Base-by-base conservation (phyloP, 2,797 vertebrate genomes). In the Centropyge bicolor region DNA sequence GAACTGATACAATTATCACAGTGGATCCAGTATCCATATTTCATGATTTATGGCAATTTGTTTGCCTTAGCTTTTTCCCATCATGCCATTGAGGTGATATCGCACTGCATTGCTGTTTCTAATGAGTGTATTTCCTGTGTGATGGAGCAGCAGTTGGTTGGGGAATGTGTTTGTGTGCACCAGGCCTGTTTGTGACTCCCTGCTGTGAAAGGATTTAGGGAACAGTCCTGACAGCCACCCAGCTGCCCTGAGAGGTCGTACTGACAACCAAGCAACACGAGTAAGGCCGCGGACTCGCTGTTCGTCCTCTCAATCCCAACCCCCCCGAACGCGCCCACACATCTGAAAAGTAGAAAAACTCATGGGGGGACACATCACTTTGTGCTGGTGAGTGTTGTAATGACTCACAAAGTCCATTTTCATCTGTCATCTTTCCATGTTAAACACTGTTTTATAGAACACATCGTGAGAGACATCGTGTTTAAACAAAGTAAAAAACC, bases 391-490 rank as follows among this genome's bases (percentile, higher is more conserved):
- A 69, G 13, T 4, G 0, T n/a, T 51, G 69, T 61, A 56, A 69
- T 76, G 73, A 83, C 56, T 77, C 61, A 76, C 46, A 20, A 65
- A 70, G 57, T 51, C 63, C 68, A 45, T 70, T 65, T 78, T 62
- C 60, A 68, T 41, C 57, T 2, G 6, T 48, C 56, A 57, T 67
- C 46, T 75, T 78, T 78, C 62, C 35, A 48, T 48, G 65, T 54
- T 67, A 52, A 65, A 45, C 19, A 45, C 4, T 40, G 2, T 45
- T 65, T 61, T 20, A 56, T 10, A 45, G 35, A 4, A 31, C n/a
- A n/a, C n/a, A n/a, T n/a, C n/a, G n/a, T n/a, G 27, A 31, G 27
- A 31, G 2, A 31, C 27, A 31, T 31, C 27, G 27, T 31, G 27
- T 31, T 31, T 31, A 31, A 31, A 31, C 27, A 31, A 4, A 31